Base-by-base conservation (phyloP, 1,140 invertebrate species). In the Episyrphus balteatus region DNA sequence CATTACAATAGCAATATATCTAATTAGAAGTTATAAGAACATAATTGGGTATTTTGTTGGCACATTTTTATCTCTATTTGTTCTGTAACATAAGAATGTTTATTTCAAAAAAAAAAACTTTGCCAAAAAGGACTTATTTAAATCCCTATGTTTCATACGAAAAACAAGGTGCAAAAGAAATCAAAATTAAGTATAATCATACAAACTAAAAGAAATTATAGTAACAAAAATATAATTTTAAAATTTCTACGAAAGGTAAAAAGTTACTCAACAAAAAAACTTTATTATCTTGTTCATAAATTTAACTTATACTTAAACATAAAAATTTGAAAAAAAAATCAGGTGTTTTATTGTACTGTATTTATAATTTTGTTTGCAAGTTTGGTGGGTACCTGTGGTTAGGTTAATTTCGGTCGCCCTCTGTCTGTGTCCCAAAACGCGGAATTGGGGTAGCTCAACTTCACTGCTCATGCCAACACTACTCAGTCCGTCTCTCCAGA, bases 361-460 rank as follows among this genome's bases (percentile, higher is more conserved):
- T 47, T 47, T 47, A 19, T 41, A 40, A 30, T 39, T 44, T 48
- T 48, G 30, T 48, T 45, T 45, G 17, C 10, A 15, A 15, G 13
- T 40, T 40, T 31, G 42, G 62, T 75, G 73, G 76, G 82, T 87
- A 92, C 90, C 90, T 88, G 91, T 94, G 68, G 85, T 88, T 66
- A 93, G 80, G 71, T 86, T 86, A 78, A 92, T 88, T 77, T 87
- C 86, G 73, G 83, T 87, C 70, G 86, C 82, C 73, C 86, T 83
- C 76, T 93, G 88, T 70, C 84, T 83, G 76, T 92, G 87, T 69
- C 88, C 88, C 72, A 91, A 83, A 68, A 95, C 88, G 71, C 88
- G 84, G 77, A 95, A 95, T 76, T 96, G 92, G 61, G 88, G 88
- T 63, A 93, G 79, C 78, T 90, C 84, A 73, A 92, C 87, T 72